Evolutionary conservation across 2,113 vertebrate genomes (phyloP), one percentile per base, ranked within the genome.

Genomic region (Polyodon spathula): DNA sequence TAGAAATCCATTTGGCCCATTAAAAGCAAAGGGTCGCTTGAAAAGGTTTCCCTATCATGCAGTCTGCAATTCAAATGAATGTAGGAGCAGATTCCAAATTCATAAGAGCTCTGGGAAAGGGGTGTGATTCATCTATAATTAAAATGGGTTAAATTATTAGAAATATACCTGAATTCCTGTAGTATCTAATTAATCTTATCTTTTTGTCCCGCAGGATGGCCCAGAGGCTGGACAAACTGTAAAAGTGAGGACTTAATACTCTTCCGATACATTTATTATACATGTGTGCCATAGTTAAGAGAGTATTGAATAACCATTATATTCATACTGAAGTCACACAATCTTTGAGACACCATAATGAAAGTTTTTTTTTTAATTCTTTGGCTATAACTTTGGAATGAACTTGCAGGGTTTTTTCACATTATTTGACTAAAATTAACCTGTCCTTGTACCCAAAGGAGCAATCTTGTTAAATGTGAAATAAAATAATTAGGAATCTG

Each of bases 211-310:
- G 41, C 71, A 94, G 92, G 93, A 96, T 71, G 91, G 93, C 72
- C 92, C 92, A 0, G 91, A 93, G 87, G 92, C 93, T 0, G 92
- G 93, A 81, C 93, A 96, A 71, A 95, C 93, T 0, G 91, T 95
- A 79, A 93, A 93, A 91, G 93, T 96, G 88, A 92, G 90, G 83
- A 71, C 73, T 88, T 81, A 79, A 81, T 76, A 78, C 66, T 72
- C 66, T n/a, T 62, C 63, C 66, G 63, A 70, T 82, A 69, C 84
- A 82, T 81, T 76, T 79, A 75, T 73, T 69, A 84, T 86, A 77
- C 81, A 73, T 58, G 66, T 77, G 64, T 10, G 58, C 72, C 72
- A 79, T 74, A 77, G 75, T 80, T 83, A 78, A 75, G 73, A n/a
- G n/a, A 70, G 71, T 71, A 80, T 83, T 77, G 84, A 79, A 83